Conservation (phyloP, 2,888 invertebrate genomes). For the Epinotia ramella region DNA sequence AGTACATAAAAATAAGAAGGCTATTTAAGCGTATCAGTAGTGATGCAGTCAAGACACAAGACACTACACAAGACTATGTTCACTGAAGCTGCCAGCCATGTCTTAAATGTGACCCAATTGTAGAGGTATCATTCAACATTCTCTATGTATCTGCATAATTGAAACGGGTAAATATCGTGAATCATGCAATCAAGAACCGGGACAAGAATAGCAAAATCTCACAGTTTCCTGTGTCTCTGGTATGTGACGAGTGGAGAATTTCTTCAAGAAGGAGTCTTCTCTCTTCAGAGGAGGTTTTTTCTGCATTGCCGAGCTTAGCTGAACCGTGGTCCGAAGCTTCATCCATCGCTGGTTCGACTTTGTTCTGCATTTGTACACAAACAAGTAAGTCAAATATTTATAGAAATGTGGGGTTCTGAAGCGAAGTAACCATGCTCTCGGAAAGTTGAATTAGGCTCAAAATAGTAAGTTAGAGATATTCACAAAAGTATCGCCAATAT, state of each 20-base stretch:
- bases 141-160: neutral
- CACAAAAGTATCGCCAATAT: slow-evolving; percentile 32
- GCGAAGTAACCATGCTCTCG: slow-evolving; percentile 67
- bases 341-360: slow-evolving; percentile 98
- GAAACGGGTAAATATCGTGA: neutral
- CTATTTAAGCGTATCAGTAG: neutral
- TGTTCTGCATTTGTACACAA: slow-evolving; percentile 86
- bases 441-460: slow-evolving; percentile 50
- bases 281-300: slow-evolving; percentile 96
- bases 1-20: neutral
- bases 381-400: slow-evolving; percentile 46
- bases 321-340: slow-evolving; percentile 97
- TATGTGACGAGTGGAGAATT: slow-evolving; percentile 96
- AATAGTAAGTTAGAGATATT: slow-evolving; percentile 43
- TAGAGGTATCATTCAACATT: neutral
- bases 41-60: too few species aligned
- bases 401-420: slow-evolving; percentile 50
- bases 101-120: too few species aligned
- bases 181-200: slow-evolving; percentile 3
- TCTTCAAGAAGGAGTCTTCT: slow-evolving; percentile 96
- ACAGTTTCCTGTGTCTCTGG: slow-evolving; percentile 94
- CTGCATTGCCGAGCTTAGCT: slow-evolving; percentile 94
- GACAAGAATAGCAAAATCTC: slow-evolving; percentile 56
- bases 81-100: too few species aligned
- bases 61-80: too few species aligned